Evolutionary conservation across 2,113 vertebrate genomes (phyloP).

Genomic region (Perca schrenkii): DNA sequence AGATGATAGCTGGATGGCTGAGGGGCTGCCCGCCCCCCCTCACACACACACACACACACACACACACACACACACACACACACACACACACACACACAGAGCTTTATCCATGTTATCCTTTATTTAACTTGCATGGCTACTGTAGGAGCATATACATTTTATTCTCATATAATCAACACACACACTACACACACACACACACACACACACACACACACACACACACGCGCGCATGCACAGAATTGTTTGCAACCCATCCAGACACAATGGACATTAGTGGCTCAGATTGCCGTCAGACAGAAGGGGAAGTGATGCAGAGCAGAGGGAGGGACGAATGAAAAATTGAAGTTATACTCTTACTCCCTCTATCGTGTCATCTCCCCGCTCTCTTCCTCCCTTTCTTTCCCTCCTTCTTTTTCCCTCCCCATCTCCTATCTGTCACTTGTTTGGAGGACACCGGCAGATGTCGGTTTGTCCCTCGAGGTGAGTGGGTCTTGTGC

Average conservation of each 20-base stretch:
- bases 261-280: constrained; percentile 85
- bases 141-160: constrained; percentile 55
- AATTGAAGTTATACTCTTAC: constrained; percentile 66
- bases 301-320: constrained; percentile 72
- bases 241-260: constrained; percentile 63
- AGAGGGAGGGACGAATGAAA: constrained; percentile 76
- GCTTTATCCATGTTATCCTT: constrained; percentile 45
- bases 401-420: neutral
- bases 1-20: constrained; percentile 81
- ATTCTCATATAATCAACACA: constrained; percentile 37
- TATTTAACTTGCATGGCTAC: constrained; percentile 54
- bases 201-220: neutral
- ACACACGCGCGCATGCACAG: neutral
- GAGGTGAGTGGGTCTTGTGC: constrained; percentile 42
- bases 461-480: constrained; percentile 64
- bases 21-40: constrained; percentile 56
- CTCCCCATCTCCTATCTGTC: constrained; percentile 49
- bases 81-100: too few relatives aligned
- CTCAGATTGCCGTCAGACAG: constrained; percentile 79
- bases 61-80: constrained; percentile 20
- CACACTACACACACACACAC: neutral
- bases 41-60: constrained; percentile 46
- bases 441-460: constrained; percentile 66
- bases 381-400: neutral
- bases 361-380: constrained; percentile 19